Conservation (phyloP, 2,797 vertebrate genomes). For the Myotis myotis region DNA sequence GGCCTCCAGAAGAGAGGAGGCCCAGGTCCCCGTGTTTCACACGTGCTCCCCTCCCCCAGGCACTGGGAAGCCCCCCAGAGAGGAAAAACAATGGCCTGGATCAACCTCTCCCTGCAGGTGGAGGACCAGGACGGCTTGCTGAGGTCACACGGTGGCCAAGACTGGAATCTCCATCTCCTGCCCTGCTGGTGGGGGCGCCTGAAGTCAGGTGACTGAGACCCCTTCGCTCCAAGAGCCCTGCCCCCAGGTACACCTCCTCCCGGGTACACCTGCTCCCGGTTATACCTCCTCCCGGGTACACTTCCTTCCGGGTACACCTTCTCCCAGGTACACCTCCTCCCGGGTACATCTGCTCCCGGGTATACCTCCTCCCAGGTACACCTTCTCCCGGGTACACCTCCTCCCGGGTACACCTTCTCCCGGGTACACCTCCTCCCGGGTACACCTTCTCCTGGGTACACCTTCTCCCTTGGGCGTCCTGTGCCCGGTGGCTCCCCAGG, state of each 20-base stretch:
- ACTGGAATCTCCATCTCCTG: neutral
- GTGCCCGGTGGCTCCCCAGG: neutral
- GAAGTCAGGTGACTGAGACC: neutral
- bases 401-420: no score
- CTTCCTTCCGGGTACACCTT: no score
- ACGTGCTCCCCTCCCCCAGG: neutral
- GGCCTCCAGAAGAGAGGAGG: neutral
- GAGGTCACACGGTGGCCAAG: neutral
- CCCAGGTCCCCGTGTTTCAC: neutral
- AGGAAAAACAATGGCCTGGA: neutral
- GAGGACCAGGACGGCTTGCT: neutral
- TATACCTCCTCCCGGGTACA: no score
- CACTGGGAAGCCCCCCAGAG: neutral
- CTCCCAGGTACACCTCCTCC: neutral
- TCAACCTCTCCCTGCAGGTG: neutral
- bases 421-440: no score
- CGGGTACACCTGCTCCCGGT: no score
- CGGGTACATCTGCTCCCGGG: no score
- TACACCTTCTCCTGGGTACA: neutral
- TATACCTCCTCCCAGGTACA: no score
- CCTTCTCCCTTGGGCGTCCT: neutral
- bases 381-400: no score
- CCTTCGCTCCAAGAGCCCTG: neutral
- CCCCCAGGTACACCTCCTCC: neutral
- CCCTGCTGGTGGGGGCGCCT: neutral